phyloP scores from a whole-genome alignment of 2,888 invertebrate species.

The Pammene fasciana region DNA sequence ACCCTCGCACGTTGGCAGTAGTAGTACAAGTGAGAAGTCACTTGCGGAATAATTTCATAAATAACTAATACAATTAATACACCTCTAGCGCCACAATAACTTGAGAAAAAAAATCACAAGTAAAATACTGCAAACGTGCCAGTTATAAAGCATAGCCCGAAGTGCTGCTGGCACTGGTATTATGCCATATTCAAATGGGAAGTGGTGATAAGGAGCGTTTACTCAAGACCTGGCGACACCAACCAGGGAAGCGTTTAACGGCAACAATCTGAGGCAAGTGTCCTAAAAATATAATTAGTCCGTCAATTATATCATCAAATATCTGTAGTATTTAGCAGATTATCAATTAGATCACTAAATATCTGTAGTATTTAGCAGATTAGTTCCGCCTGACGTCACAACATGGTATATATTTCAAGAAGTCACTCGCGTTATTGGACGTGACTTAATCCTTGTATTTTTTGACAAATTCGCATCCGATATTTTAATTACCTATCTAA shows the following conservation, averaged over 20 bases:
- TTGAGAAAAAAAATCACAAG: conserved; percentile 64
- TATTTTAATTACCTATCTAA: too few relatives aligned
- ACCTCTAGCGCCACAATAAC: conserved; percentile 39
- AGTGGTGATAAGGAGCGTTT: conserved; percentile 75
- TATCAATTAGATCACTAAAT: too few relatives aligned
- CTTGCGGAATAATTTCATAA: conserved; percentile 52
- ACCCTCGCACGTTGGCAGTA: conserved; percentile 81
- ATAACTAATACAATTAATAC: conserved; percentile 21
- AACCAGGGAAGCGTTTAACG: conserved; percentile 49
- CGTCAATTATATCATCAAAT: too few relatives aligned
- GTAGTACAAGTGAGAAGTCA: conserved; percentile 71
- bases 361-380: too few relatives aligned
- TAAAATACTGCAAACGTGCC: conserved; percentile 81
- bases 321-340: too few relatives aligned
- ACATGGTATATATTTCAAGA: too few relatives aligned
- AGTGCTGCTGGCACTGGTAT: conserved; percentile 72
- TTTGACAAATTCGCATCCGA: too few relatives aligned
- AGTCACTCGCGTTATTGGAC: too few relatives aligned
- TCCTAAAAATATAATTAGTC: too few relatives aligned
- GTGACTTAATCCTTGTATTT: too few relatives aligned
- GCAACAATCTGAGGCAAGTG: conserved; percentile 7
- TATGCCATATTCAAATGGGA: conserved; percentile 74
- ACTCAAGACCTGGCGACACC: conserved; percentile 77
- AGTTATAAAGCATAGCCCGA: conserved; percentile 83
- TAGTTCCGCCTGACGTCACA: too few relatives aligned